These are phyloP conservation scores for Tarsius wallacei DNA, from an alignment of 2,797 vertebrate species.

Conservation along the genomic window DNA sequence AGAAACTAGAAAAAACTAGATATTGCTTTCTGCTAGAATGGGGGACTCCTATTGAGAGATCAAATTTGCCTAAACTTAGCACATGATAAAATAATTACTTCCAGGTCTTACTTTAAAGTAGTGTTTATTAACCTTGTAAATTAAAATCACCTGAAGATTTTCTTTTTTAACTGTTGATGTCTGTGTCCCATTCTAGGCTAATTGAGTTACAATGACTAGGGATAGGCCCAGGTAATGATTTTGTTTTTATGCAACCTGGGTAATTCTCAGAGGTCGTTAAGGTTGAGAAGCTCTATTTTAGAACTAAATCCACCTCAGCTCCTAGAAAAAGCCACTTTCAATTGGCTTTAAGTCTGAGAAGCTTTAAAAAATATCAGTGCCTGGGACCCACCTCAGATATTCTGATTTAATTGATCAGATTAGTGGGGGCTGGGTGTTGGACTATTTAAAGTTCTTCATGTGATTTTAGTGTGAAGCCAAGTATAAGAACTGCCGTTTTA, in stretches of 20 bases:
- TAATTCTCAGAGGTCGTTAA: conserved; percentile 26
- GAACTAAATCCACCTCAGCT: background rate
- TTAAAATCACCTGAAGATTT: background rate
- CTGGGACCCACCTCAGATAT: background rate
- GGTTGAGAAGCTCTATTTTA: conserved; percentile 20
- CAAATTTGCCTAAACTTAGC: conserved; percentile 33
- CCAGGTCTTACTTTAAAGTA: background rate
- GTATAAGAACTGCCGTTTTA: background rate
- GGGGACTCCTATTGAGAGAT: background rate
- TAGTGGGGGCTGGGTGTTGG: background rate
- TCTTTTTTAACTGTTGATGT: background rate
- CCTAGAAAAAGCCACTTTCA: conserved; percentile 8
- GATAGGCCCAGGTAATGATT: background rate
- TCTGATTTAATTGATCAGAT: background rate
- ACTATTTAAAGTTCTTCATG: conserved; percentile 12
- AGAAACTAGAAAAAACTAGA: background rate
- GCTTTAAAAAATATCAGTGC: background rate
- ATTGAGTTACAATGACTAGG: background rate
- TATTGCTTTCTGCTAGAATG: background rate
- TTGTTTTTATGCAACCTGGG: background rate
- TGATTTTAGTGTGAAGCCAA: background rate
- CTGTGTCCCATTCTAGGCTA: background rate
- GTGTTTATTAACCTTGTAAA: background rate
- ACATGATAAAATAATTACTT: background rate
- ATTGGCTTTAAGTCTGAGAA: conserved; percentile 39